Conservation (phyloP, 2,113 vertebrate species). For the Tauraco erythrolophus region DNA sequence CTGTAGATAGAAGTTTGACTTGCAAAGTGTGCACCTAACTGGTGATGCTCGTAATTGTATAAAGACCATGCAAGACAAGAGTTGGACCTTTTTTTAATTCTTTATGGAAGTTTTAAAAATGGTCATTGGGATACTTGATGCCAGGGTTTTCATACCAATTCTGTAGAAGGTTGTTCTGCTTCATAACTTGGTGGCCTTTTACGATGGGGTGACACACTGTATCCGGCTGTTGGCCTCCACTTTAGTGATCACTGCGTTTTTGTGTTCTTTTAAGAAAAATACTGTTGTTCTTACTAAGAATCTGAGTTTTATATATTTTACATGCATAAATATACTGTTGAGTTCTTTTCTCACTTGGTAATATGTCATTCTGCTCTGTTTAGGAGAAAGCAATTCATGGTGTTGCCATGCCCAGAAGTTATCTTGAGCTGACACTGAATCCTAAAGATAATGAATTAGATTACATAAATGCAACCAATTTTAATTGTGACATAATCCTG, state of each 20-base stretch:
- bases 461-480: conserved; percentile 82
- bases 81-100: not conserved
- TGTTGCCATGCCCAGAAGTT: conserved; percentile 90
- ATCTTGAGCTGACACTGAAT: conserved; percentile 88
- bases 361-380: conserved; percentile 19
- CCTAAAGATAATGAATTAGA: conserved; percentile 87
- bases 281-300: not conserved
- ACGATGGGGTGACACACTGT: too few relatives aligned
- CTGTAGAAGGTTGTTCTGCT: not conserved
- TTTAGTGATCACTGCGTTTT: not conserved
- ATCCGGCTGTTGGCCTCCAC: not conserved
- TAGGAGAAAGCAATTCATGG: conserved; percentile 91
- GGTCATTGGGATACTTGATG: not conserved
- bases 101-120: not conserved
- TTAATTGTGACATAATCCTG: conserved; percentile 90
- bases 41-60: not conserved
- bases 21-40: not conserved
- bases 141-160: not conserved
- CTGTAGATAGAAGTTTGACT: not conserved
- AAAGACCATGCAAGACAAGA: not conserved
- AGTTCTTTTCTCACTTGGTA: not conserved
- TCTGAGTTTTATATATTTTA: not conserved
- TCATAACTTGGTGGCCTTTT: too few relatives aligned
- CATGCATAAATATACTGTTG: not conserved
- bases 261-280: not conserved